Conservation (phyloP, 2,113 vertebrate species). For the Aplodontia rufa region DNA sequence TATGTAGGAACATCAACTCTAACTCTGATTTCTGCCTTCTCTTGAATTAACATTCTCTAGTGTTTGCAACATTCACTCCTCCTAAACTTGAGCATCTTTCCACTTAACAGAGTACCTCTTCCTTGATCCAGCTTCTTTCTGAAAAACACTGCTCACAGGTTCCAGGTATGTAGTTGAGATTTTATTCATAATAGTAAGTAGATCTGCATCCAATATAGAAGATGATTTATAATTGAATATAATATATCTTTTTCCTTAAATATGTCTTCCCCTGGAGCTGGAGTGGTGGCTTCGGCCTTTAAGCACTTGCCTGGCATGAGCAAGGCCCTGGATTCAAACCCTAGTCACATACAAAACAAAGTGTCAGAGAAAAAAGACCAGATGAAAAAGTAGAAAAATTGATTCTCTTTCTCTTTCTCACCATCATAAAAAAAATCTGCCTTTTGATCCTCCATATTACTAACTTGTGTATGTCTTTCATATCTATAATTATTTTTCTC, state of each 20-base stretch:
- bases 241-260: not conserved
- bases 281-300: too few species aligned
- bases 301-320: too few species aligned
- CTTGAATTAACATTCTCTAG: not conserved
- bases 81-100: not conserved
- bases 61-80: not conserved
- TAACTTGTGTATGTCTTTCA: not conserved
- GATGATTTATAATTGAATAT: not conserved
- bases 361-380: too few species aligned
- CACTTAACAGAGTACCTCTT: not conserved
- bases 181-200: not conserved
- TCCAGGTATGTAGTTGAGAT: not conserved
- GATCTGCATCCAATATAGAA: not conserved
- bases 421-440: too few species aligned
- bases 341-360: too few species aligned
- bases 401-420: too few species aligned
- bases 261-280: too few species aligned
- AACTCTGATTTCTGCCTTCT: not conserved
- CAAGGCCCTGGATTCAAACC: too few species aligned
- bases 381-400: too few species aligned
- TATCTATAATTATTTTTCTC: not conserved
- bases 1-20: not conserved
- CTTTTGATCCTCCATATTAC: not conserved
- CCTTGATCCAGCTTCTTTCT: not conserved
- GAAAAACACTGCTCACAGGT: not conserved